These are phyloP conservation scores for Agonum fuliginosum DNA, from an alignment of 2,888 invertebrate genomes.

Conservation along the genomic window DNA sequence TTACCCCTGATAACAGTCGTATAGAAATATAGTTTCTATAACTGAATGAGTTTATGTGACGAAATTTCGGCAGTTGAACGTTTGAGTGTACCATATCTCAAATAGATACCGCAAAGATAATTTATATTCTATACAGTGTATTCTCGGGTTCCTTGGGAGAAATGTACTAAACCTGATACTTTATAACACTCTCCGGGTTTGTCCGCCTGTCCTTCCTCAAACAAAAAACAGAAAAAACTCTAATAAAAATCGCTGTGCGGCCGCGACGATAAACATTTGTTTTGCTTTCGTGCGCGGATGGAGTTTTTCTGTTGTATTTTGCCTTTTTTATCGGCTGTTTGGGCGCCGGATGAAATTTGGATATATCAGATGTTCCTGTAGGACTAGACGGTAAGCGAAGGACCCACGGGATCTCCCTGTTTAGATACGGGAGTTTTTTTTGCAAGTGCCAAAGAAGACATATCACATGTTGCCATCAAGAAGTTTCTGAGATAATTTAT, in stretches of 20 bases:
- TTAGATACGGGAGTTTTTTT: slow-evolving; percentile 24
- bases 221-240: slow-evolving; percentile 19
- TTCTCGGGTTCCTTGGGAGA: neutral
- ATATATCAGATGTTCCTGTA: slow-evolving; percentile 29
- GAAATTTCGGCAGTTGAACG: neutral
- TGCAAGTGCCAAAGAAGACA: too few species aligned
- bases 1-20: too few species aligned
- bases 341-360: slow-evolving; percentile 34
- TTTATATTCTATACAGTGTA: slow-evolving; percentile 34
- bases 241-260: slow-evolving; percentile 36
- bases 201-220: slow-evolving; percentile 1
- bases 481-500: too few species aligned
- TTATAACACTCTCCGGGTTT: slow-evolving; percentile 13
- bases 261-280: slow-evolving; percentile 36
- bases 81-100: neutral
- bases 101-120: neutral
- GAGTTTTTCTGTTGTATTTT: slow-evolving; percentile 40
- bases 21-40: neutral
- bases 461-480: too few species aligned
- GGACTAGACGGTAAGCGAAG: neutral
- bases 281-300: slow-evolving; percentile 31
- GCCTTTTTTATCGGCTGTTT: slow-evolving; percentile 41
- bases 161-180: slow-evolving; percentile 25
- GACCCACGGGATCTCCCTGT: neutral
- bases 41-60: neutral